phyloP scores from a whole-genome alignment of 2,113 vertebrate species.

The Alaudala cheleensis region DNA sequence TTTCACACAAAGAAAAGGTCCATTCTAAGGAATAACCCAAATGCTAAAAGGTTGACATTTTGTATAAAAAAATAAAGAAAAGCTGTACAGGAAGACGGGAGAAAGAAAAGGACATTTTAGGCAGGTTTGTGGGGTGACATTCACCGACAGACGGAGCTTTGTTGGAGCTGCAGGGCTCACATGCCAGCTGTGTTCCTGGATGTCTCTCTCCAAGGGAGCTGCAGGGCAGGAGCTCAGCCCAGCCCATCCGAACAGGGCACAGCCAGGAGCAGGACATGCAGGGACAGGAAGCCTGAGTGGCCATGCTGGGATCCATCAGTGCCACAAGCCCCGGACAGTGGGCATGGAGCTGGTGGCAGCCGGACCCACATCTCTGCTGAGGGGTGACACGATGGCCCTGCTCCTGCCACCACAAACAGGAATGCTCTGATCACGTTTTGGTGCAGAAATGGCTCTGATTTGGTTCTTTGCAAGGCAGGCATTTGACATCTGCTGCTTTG shows the following conservation, averaged over 20 bases:
- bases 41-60: constrained; percentile 70
- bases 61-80: constrained; percentile 39
- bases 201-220: constrained; percentile 57
- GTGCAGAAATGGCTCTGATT: not conserved
- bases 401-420: fast-evolving
- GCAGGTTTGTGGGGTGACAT: constrained; percentile 58
- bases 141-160: constrained; percentile 67
- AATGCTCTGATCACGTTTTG: fast-evolving
- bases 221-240: not conserved
- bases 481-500: not conserved
- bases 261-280: not conserved
- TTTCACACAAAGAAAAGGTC: constrained; percentile 73
- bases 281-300: not conserved
- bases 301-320: fast-evolving
- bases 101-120: constrained; percentile 63
- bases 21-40: constrained; percentile 72
- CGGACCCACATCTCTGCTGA: fast-evolving
- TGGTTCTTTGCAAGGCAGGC: not conserved
- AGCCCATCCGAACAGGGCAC: not conserved
- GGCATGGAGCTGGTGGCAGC: not conserved
- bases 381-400: fast-evolving
- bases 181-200: constrained; percentile 41
- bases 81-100: constrained; percentile 26
- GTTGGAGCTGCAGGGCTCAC: constrained; percentile 47
- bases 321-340: not conserved